Conservation (phyloP, 2,113 vertebrate genomes). For the Eulacestoma nigropectus region DNA sequence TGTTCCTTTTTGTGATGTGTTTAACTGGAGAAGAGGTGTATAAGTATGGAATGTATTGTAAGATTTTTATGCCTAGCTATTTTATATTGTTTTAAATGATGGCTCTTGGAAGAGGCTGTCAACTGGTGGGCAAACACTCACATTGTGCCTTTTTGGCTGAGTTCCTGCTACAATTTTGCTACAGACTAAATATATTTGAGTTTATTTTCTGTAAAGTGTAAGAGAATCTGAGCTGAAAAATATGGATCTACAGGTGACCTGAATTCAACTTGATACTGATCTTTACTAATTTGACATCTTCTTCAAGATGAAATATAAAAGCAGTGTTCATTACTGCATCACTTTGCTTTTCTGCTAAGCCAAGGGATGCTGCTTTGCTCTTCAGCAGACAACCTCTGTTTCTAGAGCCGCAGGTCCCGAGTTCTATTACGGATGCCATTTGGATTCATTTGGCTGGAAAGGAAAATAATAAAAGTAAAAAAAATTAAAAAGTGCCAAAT, state of each 20-base stretch:
- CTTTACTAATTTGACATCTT: background rate
- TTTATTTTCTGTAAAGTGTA: background rate
- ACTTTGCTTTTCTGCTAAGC: background rate
- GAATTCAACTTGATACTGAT: background rate
- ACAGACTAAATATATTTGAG: background rate
- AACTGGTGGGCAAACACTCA: background rate
- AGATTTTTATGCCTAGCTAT: background rate
- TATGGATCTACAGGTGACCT: background rate
- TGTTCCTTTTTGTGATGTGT: background rate
- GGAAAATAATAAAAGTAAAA: background rate
- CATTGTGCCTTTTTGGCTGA: background rate
- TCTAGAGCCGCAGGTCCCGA: rapidly evolving
- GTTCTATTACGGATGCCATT: background rate
- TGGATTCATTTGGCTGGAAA: background rate
- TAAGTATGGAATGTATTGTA: background rate
- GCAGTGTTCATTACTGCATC: background rate
- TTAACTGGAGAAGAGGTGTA: background rate
- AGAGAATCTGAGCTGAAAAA: background rate
- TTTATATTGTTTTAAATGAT: background rate
- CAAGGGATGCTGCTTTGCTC: background rate
- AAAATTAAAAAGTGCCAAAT: background rate
- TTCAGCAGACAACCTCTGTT: background rate
- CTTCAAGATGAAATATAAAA: background rate
- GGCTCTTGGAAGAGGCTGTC: background rate
- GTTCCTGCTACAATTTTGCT: background rate